These are phyloP conservation scores for Esox masquinongy DNA, from an alignment of 2,797 vertebrate species.

Conservation along the genomic window DNA sequence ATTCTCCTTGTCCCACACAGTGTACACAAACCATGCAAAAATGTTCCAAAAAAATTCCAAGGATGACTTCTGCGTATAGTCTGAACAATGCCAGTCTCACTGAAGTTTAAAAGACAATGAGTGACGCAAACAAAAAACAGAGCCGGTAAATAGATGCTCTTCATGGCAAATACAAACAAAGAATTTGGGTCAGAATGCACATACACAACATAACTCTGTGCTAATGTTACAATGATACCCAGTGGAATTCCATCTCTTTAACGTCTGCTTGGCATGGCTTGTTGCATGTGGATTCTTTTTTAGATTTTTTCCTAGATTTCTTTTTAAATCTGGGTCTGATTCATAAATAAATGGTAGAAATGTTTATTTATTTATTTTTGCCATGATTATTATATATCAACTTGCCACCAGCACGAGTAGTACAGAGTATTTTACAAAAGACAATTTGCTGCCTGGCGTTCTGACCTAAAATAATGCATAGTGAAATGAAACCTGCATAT, in stretches of 20 bases:
- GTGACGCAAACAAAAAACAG: not conserved
- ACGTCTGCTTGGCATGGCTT: not conserved
- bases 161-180: not conserved
- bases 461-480: no score
- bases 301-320: no score
- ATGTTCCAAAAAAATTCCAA: slow-evolving; percentile 29
- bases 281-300: no score
- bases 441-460: no score
- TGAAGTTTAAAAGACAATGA: slow-evolving; percentile 1
- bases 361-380: no score
- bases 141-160: not conserved
- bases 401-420: no score
- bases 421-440: no score
- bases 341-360: no score
- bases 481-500: no score
- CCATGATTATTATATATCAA: no score
- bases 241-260: not conserved
- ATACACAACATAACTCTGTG: not conserved
- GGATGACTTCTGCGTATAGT: not conserved
- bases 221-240: not conserved
- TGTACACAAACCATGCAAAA: slow-evolving; percentile 3
- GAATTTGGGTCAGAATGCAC: not conserved
- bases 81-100: not conserved
- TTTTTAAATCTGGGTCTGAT: no score
- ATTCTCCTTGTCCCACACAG: slow-evolving; percentile 14